Percentiles rank a stretch among this genome's conserved stretches.
These are phyloP conservation scores for Tenthredo mesomela DNA, from an alignment of 2,888 invertebrate genomes.

Conservation along the genomic window DNA sequence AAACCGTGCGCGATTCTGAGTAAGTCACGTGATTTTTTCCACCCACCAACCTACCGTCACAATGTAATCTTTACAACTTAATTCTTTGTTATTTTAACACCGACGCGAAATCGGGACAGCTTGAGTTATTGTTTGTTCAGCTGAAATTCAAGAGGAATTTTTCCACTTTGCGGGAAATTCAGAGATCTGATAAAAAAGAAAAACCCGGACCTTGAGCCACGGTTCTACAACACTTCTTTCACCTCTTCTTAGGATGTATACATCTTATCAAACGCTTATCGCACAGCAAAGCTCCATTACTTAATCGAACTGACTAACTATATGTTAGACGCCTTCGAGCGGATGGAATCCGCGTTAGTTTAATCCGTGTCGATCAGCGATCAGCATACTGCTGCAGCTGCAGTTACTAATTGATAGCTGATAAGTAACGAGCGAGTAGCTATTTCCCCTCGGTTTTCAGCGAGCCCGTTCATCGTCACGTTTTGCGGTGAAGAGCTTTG, in stretches of 20 bases:
- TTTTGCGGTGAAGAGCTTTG: neutral
- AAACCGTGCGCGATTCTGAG: neutral
- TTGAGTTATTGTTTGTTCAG: constrained; percentile 15
- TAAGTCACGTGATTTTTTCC: constrained; percentile 30
- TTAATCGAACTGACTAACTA: neutral
- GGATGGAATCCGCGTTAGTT: neutral
- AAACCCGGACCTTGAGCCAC: neutral
- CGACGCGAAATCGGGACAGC: neutral
- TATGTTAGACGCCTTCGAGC: neutral
- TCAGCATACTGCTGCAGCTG: neutral
- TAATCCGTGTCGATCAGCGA: constrained; percentile 9
- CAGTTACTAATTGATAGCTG: constrained; percentile 22
- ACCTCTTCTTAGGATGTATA: neutral
- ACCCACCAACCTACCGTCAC: neutral
- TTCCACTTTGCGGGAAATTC: constrained; percentile 26
- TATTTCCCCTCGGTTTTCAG: neutral
- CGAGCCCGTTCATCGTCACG: neutral
- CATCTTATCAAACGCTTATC: neutral
- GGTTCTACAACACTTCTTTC: neutral
- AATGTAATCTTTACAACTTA: constrained; percentile 46
- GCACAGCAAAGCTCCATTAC: neutral
- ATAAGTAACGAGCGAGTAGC: constrained; percentile 30
- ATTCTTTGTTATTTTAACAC: constrained; percentile 24
- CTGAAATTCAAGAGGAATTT: constrained; percentile 25
- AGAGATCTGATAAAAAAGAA: constrained; percentile 39